These are phyloP conservation scores for Urocitellus parryii DNA, from an alignment of 2,113 vertebrate species.

Conservation along the genomic window DNA sequence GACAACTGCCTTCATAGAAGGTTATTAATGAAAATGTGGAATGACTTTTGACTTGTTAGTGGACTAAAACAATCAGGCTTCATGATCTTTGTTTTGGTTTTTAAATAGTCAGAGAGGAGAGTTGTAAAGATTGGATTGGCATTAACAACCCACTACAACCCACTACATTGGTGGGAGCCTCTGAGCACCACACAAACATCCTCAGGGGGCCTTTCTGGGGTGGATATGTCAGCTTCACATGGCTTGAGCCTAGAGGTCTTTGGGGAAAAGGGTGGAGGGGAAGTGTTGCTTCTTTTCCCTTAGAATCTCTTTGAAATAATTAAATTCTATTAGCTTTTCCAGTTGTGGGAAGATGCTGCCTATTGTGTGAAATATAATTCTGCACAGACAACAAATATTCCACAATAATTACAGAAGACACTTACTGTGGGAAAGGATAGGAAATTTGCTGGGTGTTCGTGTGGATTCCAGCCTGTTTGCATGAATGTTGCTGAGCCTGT, in stretches of 20 bases:
- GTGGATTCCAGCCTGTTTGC: neutral
- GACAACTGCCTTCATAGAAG: neutral
- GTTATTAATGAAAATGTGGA: constrained; percentile 27
- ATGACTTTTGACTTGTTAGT: constrained; percentile 37
- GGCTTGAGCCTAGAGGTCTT: neutral
- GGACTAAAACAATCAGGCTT: neutral
- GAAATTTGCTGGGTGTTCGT: neutral
- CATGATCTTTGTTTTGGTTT: constrained; percentile 11
- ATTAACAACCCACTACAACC: neutral
- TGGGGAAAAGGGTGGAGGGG: fast-evolving
- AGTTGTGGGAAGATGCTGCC: neutral
- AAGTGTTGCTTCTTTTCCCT: neutral
- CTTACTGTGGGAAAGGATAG: neutral
- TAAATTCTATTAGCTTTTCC: neutral
- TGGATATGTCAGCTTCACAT: too few relatives aligned
- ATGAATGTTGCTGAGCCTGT: neutral
- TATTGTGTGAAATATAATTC: neutral
- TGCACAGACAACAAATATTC: neutral
- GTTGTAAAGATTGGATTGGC: neutral
- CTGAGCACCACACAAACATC: fast-evolving
- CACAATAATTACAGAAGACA: fast-evolving
- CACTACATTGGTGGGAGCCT: neutral
- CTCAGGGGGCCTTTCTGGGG: fast-evolving
- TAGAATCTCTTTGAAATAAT: too few relatives aligned
- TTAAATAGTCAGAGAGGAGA: neutral